Percentiles rank a stretch among this genome's conserved stretches.
These are phyloP conservation scores for Nymphicus hollandicus DNA, from an alignment of 2,113 vertebrate genomes.

Conservation along the genomic window DNA sequence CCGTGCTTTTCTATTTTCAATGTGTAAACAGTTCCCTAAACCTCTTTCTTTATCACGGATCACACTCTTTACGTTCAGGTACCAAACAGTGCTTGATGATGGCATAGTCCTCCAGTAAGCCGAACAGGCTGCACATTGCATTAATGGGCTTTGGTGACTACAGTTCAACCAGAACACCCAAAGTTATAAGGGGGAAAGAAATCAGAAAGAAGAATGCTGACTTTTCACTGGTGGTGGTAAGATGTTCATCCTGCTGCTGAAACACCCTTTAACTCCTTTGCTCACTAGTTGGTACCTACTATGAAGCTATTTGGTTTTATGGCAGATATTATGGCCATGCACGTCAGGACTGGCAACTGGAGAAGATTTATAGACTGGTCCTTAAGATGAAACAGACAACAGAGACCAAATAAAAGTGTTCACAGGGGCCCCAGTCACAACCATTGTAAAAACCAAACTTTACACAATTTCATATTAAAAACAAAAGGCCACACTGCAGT, in stretches of 20 bases:
- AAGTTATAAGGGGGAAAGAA: neutral
- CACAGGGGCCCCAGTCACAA: neutral
- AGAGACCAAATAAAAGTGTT: neutral
- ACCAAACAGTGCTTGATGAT: neutral
- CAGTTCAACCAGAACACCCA: neutral
- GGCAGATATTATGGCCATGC: neutral
- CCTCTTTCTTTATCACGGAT: neutral
- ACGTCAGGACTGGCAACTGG: neutral
- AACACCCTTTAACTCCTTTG: neutral
- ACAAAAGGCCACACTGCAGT: neutral
- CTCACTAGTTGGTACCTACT: neutral
- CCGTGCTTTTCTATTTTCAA: neutral
- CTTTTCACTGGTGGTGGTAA: neutral
- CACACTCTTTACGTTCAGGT: rapidly evolving
- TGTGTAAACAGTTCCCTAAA: neutral
- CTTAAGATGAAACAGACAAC: neutral
- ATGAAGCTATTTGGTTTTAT: neutral
- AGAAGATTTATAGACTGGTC: neutral
- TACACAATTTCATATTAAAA: neutral
- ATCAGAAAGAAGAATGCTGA: neutral
- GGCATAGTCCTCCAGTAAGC: neutral
- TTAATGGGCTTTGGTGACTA: neutral
- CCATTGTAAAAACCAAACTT: neutral
- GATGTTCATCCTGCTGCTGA: neutral
- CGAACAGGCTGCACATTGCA: neutral